Percentiles rank a stretch among this genome's conserved stretches.
These are phyloP conservation scores for Camarhynchus parvulus DNA, from an alignment of 2,113 vertebrate species.

Conservation along the genomic window DNA sequence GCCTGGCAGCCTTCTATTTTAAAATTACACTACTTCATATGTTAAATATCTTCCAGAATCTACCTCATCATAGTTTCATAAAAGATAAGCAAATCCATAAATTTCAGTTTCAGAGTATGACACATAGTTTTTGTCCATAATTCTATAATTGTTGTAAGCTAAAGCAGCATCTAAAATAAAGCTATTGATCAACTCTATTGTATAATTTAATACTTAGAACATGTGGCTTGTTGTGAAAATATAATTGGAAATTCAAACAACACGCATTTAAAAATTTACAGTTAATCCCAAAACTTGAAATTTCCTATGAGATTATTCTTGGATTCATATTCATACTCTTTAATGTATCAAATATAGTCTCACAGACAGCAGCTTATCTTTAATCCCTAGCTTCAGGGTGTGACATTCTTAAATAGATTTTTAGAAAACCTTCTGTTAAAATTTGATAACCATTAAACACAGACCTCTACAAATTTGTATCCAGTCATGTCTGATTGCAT, in stretches of 20 bases:
- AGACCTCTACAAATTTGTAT: slow-evolving; percentile 3
- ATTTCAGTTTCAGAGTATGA: background rate
- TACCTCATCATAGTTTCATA: background rate
- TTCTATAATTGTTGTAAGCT: background rate
- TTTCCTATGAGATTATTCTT: slow-evolving; percentile 10
- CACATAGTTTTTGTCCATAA: background rate
- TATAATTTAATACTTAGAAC: background rate
- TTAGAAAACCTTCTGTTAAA: slow-evolving; percentile 18
- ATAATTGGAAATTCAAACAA: slow-evolving; percentile 2
- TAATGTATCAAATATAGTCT: slow-evolving; percentile 5
- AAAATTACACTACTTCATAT: background rate
- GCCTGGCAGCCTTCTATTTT: background rate
- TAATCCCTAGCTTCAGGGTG: slow-evolving; percentile 25
- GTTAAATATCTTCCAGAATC: background rate
- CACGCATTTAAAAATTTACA: background rate
- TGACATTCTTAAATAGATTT: slow-evolving; percentile 5
- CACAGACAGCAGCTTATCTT: slow-evolving; percentile 29
- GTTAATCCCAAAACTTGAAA: slow-evolving; percentile 11
- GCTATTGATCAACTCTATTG: background rate
- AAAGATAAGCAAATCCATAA: background rate
- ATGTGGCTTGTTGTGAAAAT: background rate
- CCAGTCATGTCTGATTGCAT: background rate
- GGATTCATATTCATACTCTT: background rate
- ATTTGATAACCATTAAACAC: slow-evolving; percentile 48
- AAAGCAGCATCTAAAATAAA: background rate